Evolutionary conservation across 2,113 vertebrate species (phyloP), one percentile per base, ranked within the genome.

Genomic region (Austrofundulus limnaeus): DNA sequence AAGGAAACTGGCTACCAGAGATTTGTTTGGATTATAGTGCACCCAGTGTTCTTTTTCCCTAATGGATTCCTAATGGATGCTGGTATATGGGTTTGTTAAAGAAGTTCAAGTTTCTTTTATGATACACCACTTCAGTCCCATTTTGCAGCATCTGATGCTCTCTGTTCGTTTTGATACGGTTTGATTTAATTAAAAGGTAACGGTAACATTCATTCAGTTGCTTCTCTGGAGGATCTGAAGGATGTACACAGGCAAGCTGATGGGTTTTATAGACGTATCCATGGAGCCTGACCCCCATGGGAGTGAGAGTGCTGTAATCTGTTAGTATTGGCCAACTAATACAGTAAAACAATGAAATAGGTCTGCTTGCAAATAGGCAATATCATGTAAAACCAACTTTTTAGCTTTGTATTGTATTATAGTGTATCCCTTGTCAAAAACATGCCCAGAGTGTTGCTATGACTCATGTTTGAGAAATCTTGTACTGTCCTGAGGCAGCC

Each of bases 31-130:
- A 58, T 66, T 48, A 55, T 2, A 59, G 23, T 21, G 42, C 31
- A 39, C 10, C 6, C 12, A 65, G 37, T 39, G 11, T 54, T 46
- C 19, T 65, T 8, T 70, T 14, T 49, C 17, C 39, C n/a, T 64
- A 53, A 68, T 71, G 34, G 61, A 55, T 28, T 24, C 23, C n/a
- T 58, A 69, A 57, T 66, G 41, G 25, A 58, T 50, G 19, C 19
- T 16, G 48, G 45, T 60, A 3, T 25, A 43, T 34, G 41, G 15
- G 13, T 58, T 43, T 49, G 21, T 50, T 53, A 11, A 48, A 48
- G 45, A 58, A 42, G 56, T 41, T 68, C 14, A 45, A 19, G 25
- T 63, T 60, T 45, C 24, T 31, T 59, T 45, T n/a, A 31, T 28
- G 25, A 41, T 31, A 20, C 56, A n/a, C 41, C 17, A 58, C 42